phyloP scores from a whole-genome alignment of 2,888 invertebrate species.

The Dascillus cervinus region DNA sequence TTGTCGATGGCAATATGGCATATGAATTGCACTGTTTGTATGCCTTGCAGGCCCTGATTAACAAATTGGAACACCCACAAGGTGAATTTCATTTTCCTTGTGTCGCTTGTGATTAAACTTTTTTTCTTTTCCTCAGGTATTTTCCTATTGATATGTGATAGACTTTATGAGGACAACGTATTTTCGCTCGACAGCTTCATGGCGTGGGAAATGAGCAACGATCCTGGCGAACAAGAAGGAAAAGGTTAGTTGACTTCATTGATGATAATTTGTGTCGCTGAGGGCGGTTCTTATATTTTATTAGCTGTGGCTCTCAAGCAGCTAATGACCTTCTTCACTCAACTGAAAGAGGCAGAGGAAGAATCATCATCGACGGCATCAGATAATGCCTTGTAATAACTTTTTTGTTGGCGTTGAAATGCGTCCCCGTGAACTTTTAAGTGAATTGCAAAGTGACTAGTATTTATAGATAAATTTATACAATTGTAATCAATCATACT shows the following conservation, averaged over 20 bases:
- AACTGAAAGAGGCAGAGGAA: constrained; percentile 60
- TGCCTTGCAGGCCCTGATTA: not conserved
- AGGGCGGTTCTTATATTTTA: constrained; percentile 1
- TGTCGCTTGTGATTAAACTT: too few relatives aligned
- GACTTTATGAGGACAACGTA: constrained; percentile 69
- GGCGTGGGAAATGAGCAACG: constrained; percentile 68
- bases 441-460: constrained; percentile 27
- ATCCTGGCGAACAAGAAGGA: constrained; percentile 65
- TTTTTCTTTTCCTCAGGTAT: constrained; percentile 54
- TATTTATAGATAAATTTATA: constrained; percentile 37
- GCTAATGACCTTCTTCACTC: constrained; percentile 65
- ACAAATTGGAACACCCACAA: not conserved
- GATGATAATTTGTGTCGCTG: not conserved
- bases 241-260: constrained; percentile 49
- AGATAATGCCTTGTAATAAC: constrained; percentile 30
- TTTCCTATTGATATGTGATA: constrained; percentile 66
- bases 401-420: not conserved
- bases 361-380: constrained; percentile 35
- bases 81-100: too few relatives aligned
- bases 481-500: too few relatives aligned
- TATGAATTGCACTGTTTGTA: not conserved
- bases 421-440: constrained; percentile 12
- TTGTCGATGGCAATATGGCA: not conserved
- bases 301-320: constrained; percentile 64
- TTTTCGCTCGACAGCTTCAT: constrained; percentile 76